Evolutionary conservation across 1,140 invertebrate genomes (phyloP).

Genomic region (Andricus grossulariae): DNA sequence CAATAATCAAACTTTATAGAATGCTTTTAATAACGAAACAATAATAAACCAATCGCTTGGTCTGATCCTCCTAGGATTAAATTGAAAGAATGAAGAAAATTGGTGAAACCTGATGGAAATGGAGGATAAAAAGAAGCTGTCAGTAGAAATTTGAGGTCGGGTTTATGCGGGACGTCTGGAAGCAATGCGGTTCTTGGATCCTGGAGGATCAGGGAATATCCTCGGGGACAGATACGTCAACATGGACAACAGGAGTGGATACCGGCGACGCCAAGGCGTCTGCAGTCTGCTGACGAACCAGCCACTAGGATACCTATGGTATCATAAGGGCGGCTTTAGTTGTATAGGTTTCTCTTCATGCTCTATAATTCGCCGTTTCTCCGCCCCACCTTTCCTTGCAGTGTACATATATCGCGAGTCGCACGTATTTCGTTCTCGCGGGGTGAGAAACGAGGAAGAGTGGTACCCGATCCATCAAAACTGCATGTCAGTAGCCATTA

Average conservation of each 20-base stretch:
- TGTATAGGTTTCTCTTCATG: conserved; percentile 50
- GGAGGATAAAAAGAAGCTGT: conserved; percentile 41
- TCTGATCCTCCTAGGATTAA: background rate
- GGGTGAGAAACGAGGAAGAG: conserved; percentile 66
- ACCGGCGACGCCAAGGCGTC: conserved; percentile 56
- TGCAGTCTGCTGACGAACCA: conserved; percentile 49
- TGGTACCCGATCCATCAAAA: conserved; percentile 78
- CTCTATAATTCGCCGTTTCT: conserved; percentile 53
- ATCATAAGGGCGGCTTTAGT: conserved; percentile 45
- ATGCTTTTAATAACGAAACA: too few relatives aligned
- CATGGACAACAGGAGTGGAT: conserved; percentile 60
- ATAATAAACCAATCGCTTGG: too few relatives aligned
- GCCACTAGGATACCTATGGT: conserved; percentile 37
- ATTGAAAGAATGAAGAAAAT: background rate
- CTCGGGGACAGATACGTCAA: conserved; percentile 74
- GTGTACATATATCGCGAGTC: conserved; percentile 38
- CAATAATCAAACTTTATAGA: too few relatives aligned
- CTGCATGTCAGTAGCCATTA: conserved; percentile 79
- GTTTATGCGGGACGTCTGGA: conserved; percentile 41
- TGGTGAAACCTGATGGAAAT: background rate
- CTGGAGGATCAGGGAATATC: conserved; percentile 57
- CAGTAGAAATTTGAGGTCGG: conserved; percentile 58
- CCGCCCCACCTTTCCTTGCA: conserved; percentile 33
- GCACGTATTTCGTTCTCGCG: conserved; percentile 41
- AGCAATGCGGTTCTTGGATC: conserved; percentile 46